These are phyloP conservation scores for Limosa lapponica DNA, from an alignment of 2,797 vertebrate species.

Conservation along the genomic window DNA sequence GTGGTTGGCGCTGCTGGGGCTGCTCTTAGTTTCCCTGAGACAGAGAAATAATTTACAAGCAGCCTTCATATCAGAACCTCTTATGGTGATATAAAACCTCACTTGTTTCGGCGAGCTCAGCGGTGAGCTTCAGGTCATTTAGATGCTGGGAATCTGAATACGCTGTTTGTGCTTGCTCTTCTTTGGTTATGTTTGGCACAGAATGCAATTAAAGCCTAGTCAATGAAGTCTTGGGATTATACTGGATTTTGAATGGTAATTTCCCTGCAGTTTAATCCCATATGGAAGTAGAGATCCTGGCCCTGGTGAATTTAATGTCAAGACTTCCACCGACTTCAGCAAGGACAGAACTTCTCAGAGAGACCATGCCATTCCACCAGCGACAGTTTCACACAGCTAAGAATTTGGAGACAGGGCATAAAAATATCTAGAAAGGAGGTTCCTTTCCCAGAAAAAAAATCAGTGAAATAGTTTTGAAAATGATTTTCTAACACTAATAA, in stretches of 20 bases:
- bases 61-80: background rate
- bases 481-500: constrained; percentile 65
- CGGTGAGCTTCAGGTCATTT: background rate
- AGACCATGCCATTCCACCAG: background rate
- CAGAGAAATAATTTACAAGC: background rate
- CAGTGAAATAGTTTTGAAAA: constrained; percentile 67
- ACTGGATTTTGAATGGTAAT: background rate
- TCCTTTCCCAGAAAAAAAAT: constrained; percentile 41
- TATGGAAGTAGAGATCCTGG: background rate
- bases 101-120: background rate
- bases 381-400: background rate
- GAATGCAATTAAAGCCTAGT: background rate
- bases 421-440: constrained; percentile 44
- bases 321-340: background rate
- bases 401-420: constrained; percentile 12
- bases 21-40: background rate
- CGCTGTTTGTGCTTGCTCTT: background rate
- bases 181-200: background rate
- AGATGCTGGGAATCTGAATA: background rate
- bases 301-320: background rate
- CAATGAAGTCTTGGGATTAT: background rate
- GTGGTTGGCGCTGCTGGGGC: background rate
- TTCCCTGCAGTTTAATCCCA: background rate
- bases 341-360: background rate
- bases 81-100: background rate